Evolutionary conservation across 2,888 invertebrate genomes (phyloP).

Genomic region (Oxyteleia sp.): DNA sequence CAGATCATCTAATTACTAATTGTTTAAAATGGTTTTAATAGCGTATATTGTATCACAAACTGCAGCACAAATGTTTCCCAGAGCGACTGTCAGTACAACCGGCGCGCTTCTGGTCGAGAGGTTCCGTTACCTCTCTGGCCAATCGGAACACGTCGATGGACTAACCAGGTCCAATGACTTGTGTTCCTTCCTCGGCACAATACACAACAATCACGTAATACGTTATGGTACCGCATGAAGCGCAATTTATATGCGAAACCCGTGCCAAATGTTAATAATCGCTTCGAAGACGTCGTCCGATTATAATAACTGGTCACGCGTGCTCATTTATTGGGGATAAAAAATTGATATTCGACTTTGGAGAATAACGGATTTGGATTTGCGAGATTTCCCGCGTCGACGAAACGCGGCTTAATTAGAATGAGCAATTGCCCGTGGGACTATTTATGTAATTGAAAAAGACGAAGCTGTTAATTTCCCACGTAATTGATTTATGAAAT

Average conservation of each 20-base stretch:
- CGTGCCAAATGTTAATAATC: constrained; percentile 44
- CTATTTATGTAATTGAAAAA: constrained; percentile 8
- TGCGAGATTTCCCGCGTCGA: constrained; percentile 35
- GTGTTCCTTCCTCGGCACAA: constrained; percentile 39
- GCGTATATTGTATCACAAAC: constrained; percentile 44
- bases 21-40: constrained; percentile 9
- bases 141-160: constrained; percentile 50
- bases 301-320: neutral
- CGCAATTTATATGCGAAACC: constrained; percentile 36
- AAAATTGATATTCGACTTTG: neutral
- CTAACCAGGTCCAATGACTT: constrained; percentile 61
- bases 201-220: constrained; percentile 55
- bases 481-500: constrained; percentile 12
- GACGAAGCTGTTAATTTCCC: neutral
- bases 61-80: constrained; percentile 48
- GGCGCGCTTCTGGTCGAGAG: constrained; percentile 64
- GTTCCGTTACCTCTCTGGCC: constrained; percentile 63
- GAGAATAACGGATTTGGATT: constrained; percentile 39
- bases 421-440: neutral
- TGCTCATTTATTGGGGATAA: neutral
- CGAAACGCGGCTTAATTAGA: constrained; percentile 5
- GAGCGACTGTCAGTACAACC: constrained; percentile 57
- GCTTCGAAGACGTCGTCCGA: neutral
- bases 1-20: neutral
- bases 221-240: constrained; percentile 11